Evolutionary conservation across 2,797 vertebrate species (phyloP), one percentile per base, ranked within the genome.

Genomic region (Holocentrus rufus): DNA sequence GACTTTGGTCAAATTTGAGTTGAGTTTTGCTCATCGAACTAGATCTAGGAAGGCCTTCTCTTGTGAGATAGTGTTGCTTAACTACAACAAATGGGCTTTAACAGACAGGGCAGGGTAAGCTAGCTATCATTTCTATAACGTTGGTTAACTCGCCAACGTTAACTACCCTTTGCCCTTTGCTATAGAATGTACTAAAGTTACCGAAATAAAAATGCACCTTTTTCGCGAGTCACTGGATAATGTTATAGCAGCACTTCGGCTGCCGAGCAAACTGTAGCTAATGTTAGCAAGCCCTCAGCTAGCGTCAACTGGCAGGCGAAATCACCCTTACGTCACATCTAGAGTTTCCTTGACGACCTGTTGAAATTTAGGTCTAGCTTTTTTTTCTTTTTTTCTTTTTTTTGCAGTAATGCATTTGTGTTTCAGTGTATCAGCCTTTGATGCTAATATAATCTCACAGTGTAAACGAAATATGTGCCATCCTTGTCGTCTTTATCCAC

Each of bases 251-350:
- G 27, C 3, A 11, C 15, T 22, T 42, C 10, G 23, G 53, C 15
- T 56, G 53, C 15, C 54, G 27, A 60, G 7, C 50, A 47, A 53
- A 11, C 42, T 72, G 63, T 80, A 75, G 79, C 73, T 65, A 14
- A 34, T 54, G 39, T 22, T 81, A 75, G 83, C 78, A 60, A 1
- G 22, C n/a, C 42, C 65, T 27, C 65, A 76, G 77, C 77, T 63
- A 66, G 73, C 11, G 44, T 78, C 42, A 55, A 9, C 20, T 76
- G 62, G 11, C 13, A 42, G 39, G 39, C 13, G 34, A 42, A 13
- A 42, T 46, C 44, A 17, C 44, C 44, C 44, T 46, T 17, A 46
- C 44, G 44, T 46, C 44, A 17, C 15, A 17, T 46, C 14, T 15
- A 17, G 42, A 44, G 44, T 46, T 46, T 15, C 15, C 15, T 31